Evolutionary conservation across 2,113 vertebrate genomes (phyloP).

Genomic region (Egretta garzetta): DNA sequence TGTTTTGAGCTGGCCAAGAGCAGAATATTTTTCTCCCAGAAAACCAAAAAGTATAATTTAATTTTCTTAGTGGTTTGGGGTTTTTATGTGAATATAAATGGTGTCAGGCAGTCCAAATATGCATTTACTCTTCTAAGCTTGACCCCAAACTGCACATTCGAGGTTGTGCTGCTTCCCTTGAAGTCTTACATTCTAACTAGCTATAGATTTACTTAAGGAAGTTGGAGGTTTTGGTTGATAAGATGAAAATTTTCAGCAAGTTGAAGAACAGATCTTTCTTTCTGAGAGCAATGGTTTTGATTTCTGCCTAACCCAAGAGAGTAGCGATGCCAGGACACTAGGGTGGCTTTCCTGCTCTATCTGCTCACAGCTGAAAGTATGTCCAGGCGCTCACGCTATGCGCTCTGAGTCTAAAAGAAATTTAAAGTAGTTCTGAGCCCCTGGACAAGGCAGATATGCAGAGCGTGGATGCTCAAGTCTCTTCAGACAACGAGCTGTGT

Average conservation of each 20-base stretch:
- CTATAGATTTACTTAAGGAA: neutral
- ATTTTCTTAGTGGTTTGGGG: neutral
- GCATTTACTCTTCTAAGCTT: neutral
- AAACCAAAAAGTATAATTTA: neutral
- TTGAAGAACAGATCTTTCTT: neutral
- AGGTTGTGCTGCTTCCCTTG: neutral
- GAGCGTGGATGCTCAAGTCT: neutral
- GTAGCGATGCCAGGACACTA: neutral
- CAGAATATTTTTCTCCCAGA: neutral
- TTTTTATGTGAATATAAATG: neutral
- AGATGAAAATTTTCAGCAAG: neutral
- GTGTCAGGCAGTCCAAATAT: neutral
- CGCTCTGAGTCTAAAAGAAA: neutral
- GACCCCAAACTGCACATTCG: neutral
- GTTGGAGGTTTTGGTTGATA: neutral
- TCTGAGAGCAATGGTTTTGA: neutral
- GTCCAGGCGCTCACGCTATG: neutral
- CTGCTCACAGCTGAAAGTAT: neutral
- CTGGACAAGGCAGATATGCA: neutral
- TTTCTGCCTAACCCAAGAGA: neutral
- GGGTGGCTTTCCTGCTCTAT: neutral
- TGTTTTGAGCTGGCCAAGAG: neutral
- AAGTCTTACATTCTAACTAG: neutral
- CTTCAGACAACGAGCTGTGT: neutral
- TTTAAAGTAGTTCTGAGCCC: neutral